phyloP scores from a whole-genome alignment of 2,888 invertebrate genomes.

The Perithous albicinctus region DNA sequence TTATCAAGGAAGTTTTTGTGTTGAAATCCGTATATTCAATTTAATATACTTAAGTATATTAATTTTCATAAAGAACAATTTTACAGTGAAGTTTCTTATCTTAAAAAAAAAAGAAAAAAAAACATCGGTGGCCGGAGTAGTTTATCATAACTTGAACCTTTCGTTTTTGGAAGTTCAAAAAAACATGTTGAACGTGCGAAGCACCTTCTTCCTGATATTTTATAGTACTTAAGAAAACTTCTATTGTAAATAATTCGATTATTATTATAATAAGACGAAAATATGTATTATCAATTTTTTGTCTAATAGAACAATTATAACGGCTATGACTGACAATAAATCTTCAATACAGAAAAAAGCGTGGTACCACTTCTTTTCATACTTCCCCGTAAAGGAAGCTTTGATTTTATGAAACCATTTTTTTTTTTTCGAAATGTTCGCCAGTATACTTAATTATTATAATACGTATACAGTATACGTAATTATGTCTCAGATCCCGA shows the following conservation, averaged over 20 bases:
- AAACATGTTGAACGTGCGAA: background rate
- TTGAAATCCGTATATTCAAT: too few species aligned
- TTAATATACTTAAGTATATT: too few species aligned
- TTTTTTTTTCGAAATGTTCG: too few species aligned
- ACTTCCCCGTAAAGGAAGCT: background rate
- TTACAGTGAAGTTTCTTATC: too few species aligned
- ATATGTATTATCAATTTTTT: background rate
- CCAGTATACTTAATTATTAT: too few species aligned
- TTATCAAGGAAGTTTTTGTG: too few species aligned
- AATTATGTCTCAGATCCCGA: too few species aligned
- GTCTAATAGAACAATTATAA: background rate
- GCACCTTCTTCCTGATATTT: background rate
- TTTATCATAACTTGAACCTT: background rate
- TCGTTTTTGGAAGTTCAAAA: background rate
- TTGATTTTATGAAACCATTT: too few species aligned
- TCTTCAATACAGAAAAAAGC: background rate
- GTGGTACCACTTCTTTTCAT: background rate
- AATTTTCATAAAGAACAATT: too few species aligned
- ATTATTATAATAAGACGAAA: background rate
- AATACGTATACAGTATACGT: too few species aligned
- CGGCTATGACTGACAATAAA: background rate
- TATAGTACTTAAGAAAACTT: slow-evolving; percentile 7
- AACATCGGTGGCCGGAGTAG: background rate
- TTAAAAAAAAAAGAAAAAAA: too few species aligned
- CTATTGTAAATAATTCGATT: background rate